Conservation (phyloP, 2,113 vertebrate genomes). For the Mungos mungo region DNA sequence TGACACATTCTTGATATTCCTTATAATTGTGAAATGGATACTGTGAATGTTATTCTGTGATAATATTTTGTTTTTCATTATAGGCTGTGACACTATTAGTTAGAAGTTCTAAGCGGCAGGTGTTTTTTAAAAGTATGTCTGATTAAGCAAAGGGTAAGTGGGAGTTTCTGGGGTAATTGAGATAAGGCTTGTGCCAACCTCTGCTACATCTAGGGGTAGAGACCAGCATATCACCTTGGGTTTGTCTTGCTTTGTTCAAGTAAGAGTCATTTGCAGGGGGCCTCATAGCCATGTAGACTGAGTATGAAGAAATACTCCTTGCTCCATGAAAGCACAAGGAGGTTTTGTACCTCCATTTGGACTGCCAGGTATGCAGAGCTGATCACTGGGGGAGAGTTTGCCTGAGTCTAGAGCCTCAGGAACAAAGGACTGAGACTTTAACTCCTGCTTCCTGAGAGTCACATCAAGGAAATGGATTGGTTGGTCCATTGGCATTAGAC, state of each 20-base stretch:
- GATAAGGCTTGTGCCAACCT: background rate
- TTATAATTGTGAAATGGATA: background rate
- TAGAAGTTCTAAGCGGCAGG: background rate
- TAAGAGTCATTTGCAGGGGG: background rate
- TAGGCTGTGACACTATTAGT: background rate
- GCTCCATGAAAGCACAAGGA: background rate
- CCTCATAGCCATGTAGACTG: background rate
- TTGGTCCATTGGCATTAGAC: background rate
- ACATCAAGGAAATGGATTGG: background rate
- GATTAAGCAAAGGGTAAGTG: background rate
- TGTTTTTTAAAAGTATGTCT: background rate
- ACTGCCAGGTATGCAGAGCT: background rate
- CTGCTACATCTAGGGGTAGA: background rate
- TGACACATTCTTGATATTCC: background rate
- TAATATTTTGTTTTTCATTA: background rate
- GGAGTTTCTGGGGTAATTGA: background rate
- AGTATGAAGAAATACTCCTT: background rate
- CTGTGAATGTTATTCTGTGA: background rate
- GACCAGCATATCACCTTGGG: background rate
- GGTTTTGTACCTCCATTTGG: background rate
- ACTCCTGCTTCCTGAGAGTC: background rate
- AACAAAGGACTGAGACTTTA: background rate
- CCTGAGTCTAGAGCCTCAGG: background rate
- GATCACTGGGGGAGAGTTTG: background rate
- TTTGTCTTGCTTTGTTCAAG: constrained; percentile 25